Conservation (phyloP, 2,888 invertebrate species). For the Phortica okadai region DNA sequence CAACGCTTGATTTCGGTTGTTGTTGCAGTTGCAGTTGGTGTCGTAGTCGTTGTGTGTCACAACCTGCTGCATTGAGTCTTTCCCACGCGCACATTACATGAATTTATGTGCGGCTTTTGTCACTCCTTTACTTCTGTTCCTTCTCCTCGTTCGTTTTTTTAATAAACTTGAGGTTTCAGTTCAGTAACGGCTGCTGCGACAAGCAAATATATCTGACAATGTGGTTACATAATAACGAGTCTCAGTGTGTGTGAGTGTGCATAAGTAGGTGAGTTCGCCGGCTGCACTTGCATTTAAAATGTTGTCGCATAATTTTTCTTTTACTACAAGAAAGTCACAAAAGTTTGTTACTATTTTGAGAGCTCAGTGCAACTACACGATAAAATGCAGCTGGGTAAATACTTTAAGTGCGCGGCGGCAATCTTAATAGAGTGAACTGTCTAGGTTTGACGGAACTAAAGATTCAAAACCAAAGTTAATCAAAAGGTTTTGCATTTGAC, state of each 20-base stretch:
- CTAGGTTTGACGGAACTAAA: no score
- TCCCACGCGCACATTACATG: constrained; percentile 18
- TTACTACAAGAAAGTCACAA: neutral
- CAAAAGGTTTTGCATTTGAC: no score
- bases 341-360: neutral
- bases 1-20: neutral
- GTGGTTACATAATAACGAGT: neutral
- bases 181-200: constrained; percentile 21
- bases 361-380: neutral
- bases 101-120: constrained; percentile 12
- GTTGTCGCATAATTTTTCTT: constrained; percentile 14
- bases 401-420: constrained; percentile 43
- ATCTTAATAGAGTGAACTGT: no score
- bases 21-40: neutral
- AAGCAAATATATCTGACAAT: constrained; percentile 4
- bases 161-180: constrained; percentile 1
- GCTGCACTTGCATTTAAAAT: constrained; percentile 6
- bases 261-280: neutral
- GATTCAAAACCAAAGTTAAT: no score
- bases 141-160: neutral
- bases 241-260: neutral
- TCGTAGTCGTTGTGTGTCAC: neutral
- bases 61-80: neutral
- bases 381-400: neutral
- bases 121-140: neutral